Evolutionary conservation across 2,113 vertebrate genomes (phyloP).

Genomic region (Syrmaticus mikado): DNA sequence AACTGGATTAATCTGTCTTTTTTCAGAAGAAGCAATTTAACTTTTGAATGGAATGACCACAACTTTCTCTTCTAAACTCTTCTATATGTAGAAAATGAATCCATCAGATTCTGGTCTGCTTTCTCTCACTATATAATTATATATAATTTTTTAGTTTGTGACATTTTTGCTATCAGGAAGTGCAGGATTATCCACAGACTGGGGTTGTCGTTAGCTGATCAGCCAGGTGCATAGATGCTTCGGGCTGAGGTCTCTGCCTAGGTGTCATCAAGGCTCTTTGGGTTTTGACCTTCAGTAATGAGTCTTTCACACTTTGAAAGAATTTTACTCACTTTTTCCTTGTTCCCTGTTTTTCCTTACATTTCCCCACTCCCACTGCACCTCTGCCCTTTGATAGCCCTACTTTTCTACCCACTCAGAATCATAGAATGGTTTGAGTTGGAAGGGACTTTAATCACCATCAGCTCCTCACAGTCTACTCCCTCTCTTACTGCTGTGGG

Average conservation of each 20-base stretch:
- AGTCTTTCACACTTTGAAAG: not conserved
- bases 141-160: not conserved
- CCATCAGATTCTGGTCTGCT: not conserved
- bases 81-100: conserved; percentile 2
- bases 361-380: not conserved
- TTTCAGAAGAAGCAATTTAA: not conserved
- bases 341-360: not conserved
- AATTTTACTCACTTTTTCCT: not conserved
- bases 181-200: not conserved
- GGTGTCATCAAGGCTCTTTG: not conserved
- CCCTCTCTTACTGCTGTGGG: not conserved
- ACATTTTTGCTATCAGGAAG: not conserved
- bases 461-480: not conserved
- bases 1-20: not conserved
- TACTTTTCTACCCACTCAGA: not conserved
- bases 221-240: not conserved
- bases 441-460: not conserved
- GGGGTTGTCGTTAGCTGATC: not conserved
- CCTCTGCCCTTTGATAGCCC: not conserved
- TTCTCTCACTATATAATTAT: not conserved
- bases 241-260: not conserved
- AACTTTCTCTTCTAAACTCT: not conserved
- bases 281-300: not conserved
- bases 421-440: not conserved
- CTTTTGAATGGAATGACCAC: not conserved